Base-by-base conservation (phyloP, 2,888 invertebrate species). In the Dermolepida albohirtum region DNA sequence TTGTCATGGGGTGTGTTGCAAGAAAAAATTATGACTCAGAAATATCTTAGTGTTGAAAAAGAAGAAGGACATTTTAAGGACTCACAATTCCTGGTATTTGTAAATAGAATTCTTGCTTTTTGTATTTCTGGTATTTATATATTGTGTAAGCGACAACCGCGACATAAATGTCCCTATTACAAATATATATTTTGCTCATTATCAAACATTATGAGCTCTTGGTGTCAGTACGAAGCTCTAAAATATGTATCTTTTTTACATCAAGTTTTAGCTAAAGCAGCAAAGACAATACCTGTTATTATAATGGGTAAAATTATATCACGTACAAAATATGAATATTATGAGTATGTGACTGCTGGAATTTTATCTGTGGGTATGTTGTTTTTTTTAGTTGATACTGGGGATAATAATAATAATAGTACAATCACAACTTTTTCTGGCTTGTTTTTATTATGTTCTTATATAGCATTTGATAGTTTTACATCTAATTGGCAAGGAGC, bases 181-280 rank as follows among this genome's bases (percentile, higher is more conserved):
- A 94, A 96, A 85, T 98, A 97, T 84, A 92, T 94, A 0, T 98
- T 92, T 85, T 96, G 97, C 79, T 96, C 98, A 2, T 90, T 99
- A 78, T 96, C 97, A 12, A 99, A 99, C 83, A 95, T 98, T 72
- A 89, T 99, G 88, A 97, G 97, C 81, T 97, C 97, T 54, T 99
- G 98, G 98, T 98, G 97, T 84, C 99, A 99, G 84, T 99, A 99
- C 82, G 99, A 99, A 85, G 98, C 98, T 17, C 87, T 99, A 51
- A 98, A 98, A 83, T 99, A 93, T 83, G 96, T 99, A 78, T 97
- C 94, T 79, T 99, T 99, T 82, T 98, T 98, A 1, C 96, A 97
- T 54, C 98, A 98, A 88, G 92, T 95, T 71, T 83, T 96, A 72
- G 96, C 97, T 0, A 99, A 99, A 85, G 97, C 98, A n/a, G 97